Conservation (phyloP, 2,113 vertebrate genomes). For the Carlito syrichta region DNA sequence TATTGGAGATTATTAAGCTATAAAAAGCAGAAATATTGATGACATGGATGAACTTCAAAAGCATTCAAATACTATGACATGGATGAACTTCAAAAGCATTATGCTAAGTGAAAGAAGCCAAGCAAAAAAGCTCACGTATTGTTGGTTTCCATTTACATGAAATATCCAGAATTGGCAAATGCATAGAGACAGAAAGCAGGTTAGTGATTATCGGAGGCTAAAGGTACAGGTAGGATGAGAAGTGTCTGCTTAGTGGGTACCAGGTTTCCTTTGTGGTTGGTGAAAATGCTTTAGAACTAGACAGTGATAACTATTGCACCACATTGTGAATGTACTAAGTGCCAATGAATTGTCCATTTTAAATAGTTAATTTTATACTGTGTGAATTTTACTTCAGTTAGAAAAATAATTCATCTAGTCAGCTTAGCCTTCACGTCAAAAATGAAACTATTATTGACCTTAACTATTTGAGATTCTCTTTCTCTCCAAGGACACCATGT, state of each 20-base stretch:
- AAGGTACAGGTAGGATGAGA: accelerated
- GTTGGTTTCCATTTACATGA: background rate
- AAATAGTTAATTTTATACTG: constrained; percentile 1
- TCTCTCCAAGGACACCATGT: background rate
- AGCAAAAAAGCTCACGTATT: background rate
- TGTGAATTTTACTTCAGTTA: background rate
- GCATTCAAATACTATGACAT: background rate
- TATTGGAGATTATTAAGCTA: background rate
- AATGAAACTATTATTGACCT: background rate
- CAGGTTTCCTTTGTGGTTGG: background rate
- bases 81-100: background rate
- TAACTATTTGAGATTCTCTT: background rate
- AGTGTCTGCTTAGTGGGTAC: background rate
- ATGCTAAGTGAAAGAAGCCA: background rate
- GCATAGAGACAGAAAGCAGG: background rate
- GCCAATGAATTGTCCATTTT: background rate
- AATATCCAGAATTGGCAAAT: background rate
- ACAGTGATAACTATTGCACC: background rate
- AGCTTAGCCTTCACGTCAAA: background rate
- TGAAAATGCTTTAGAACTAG: background rate
- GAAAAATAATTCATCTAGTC: background rate
- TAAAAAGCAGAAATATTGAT: background rate
- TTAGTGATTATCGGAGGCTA: background rate
- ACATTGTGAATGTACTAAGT: background rate
- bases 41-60: background rate